Evolutionary conservation across 2,888 invertebrate genomes (phyloP).

Genomic region (Rotaria magnacalcarata): DNA sequence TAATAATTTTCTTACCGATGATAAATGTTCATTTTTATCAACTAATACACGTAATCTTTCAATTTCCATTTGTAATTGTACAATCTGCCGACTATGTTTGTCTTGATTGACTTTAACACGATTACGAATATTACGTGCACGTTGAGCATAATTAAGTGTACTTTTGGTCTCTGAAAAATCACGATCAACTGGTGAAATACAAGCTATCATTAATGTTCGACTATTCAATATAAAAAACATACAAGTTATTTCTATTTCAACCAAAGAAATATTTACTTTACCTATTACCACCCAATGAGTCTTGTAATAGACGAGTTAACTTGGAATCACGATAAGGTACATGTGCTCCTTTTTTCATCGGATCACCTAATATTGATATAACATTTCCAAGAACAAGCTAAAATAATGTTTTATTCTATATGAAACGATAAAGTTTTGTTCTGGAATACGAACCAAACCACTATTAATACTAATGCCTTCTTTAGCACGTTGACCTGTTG

Average conservation of each 20-base stretch:
- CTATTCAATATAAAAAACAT: constrained; percentile 54
- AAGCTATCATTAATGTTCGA: constrained; percentile 96
- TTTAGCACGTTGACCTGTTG: constrained; percentile 89
- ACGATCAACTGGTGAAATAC: constrained; percentile 90
- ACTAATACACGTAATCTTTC: constrained; percentile 32
- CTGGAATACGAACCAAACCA: constrained; percentile 66
- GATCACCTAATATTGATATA: constrained; percentile 91
- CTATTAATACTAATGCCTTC: constrained; percentile 98
- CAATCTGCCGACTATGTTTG: constrained; percentile 39
- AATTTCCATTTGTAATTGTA: constrained; percentile 71
- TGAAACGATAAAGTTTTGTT: background rate
- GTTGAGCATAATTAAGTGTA: constrained; percentile 91
- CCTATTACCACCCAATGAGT: constrained; percentile 80
- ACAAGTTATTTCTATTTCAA: background rate
- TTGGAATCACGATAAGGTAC: constrained; percentile 96
- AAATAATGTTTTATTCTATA: constrained; percentile 46
- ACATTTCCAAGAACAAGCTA: constrained; percentile 92
- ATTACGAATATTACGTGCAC: constrained; percentile 95
- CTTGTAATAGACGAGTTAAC: constrained; percentile 86
- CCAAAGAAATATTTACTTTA: background rate
- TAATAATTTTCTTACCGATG: background rate
- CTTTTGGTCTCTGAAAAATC: constrained; percentile 98
- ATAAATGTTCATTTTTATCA: constrained; percentile 19
- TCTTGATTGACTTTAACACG: constrained; percentile 58
- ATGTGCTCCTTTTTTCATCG: constrained; percentile 77